Conservation (phyloP, 2,888 invertebrate genomes). For the Eurytoma californica region DNA sequence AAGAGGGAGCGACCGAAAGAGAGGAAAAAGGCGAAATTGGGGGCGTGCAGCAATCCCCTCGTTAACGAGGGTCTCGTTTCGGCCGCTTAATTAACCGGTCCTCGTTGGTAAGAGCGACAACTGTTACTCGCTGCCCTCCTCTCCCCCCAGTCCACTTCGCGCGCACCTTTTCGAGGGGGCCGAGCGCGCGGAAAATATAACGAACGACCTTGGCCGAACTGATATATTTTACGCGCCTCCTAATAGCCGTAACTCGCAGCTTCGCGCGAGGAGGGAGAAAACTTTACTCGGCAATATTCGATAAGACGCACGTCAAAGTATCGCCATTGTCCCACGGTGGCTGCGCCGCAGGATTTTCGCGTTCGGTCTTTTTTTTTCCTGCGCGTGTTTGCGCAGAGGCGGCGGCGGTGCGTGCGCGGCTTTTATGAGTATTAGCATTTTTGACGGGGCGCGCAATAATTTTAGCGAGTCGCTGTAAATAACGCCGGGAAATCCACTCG, state of each 20-base stretch:
- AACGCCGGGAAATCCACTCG: slow-evolving; percentile 6
- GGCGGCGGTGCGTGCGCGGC: not conserved
- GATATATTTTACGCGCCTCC: slow-evolving; percentile 7
- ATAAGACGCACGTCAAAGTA: slow-evolving; percentile 6
- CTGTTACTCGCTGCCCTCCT: not conserved
- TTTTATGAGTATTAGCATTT: slow-evolving; percentile 27
- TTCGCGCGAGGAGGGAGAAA: not conserved
- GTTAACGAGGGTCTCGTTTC: slow-evolving; percentile 51
- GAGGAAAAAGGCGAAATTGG: slow-evolving; percentile 42
- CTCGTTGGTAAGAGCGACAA: slow-evolving; percentile 11
- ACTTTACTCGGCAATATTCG: slow-evolving; percentile 37
- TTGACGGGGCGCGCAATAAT: slow-evolving; percentile 24
- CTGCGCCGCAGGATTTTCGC: not conserved
- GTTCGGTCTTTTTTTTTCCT: not conserved
- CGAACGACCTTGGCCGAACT: slow-evolving; percentile 20
- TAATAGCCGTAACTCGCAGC: not conserved
- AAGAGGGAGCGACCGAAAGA: not conserved
- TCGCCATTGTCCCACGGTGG: not conserved
- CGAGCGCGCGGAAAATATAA: slow-evolving; percentile 16
- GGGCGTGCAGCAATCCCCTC: slow-evolving; percentile 42
- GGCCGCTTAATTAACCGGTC: slow-evolving; percentile 45
- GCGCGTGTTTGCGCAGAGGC: not conserved
- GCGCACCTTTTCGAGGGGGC: not conserved
- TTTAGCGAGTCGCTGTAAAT: slow-evolving; percentile 19
- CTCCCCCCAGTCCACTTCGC: not conserved